Evolutionary conservation across 2,888 invertebrate species (phyloP).

Genomic region (Pasiphila rectangulata): DNA sequence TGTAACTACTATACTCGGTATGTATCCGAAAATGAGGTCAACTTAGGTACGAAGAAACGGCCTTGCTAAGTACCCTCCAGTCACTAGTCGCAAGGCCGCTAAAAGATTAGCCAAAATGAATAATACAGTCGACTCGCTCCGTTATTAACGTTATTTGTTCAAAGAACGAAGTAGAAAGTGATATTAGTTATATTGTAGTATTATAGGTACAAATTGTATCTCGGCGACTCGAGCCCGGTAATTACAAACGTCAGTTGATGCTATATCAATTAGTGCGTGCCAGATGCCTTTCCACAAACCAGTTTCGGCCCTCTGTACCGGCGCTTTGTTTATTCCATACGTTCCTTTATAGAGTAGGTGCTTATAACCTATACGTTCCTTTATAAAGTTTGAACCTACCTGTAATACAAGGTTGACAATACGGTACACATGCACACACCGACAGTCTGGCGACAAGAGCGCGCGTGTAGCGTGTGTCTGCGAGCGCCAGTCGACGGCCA

Average conservation of each 20-base stretch:
- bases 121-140: conserved; percentile 14
- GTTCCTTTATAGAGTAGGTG: conserved; percentile 40
- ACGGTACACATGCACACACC: conserved; percentile 66
- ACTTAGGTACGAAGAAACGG: conserved; percentile 40
- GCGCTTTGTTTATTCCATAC: conserved; percentile 48
- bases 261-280: conserved; percentile 73
- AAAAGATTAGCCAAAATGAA: conserved; percentile 29
- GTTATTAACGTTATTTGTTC: conserved; percentile 17
- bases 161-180: conserved; percentile 19
- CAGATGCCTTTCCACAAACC: conserved; percentile 73
- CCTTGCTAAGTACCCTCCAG: conserved; percentile 38
- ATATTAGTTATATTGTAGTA: conserved; percentile 25
- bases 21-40: conserved; percentile 46
- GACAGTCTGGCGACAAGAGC: conserved; percentile 49
- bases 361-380: conserved; percentile 28
- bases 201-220: conserved; percentile 29
- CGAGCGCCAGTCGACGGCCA: conserved; percentile 64
- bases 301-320: conserved; percentile 67
- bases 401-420: conserved; percentile 75
- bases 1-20: conserved; percentile 33
- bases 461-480: conserved; percentile 68
- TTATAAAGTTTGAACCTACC: conserved; percentile 64
- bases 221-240: conserved; percentile 37
- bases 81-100: conserved; percentile 33
- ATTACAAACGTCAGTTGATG: conserved; percentile 64